Conservation (phyloP, 2,797 vertebrate species). For the Sebastolobus altivelis region DNA sequence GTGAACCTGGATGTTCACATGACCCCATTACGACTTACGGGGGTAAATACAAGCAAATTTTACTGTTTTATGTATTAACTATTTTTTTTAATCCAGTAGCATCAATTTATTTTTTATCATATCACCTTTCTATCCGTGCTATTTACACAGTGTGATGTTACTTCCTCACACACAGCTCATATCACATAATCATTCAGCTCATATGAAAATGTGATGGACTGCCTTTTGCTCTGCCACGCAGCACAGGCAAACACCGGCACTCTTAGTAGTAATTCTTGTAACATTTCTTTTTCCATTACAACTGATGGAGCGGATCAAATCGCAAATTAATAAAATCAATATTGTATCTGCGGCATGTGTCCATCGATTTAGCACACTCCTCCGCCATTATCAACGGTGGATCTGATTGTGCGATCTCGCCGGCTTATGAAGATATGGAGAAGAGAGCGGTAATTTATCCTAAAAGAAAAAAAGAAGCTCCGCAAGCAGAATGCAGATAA, state of each 20-base stretch:
- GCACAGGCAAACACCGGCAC: conserved; percentile 24
- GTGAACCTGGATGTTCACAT: conserved; percentile 14
- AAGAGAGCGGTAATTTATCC: conserved; percentile 55
- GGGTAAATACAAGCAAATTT: conserved; percentile 6
- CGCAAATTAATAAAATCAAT: conserved; percentile 79
- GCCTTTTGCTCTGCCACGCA: conserved; percentile 22
- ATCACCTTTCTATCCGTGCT: conserved; percentile 17
- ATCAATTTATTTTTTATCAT: conserved; percentile 22
- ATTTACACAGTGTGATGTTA: conserved; percentile 4
- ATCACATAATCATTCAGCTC: conserved; percentile 57
- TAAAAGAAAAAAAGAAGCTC: conserved; percentile 31
- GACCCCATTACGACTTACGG: conserved; percentile 4
- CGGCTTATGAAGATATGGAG: conserved; percentile 53
- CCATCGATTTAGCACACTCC: conserved; percentile 68
- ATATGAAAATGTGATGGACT: conserved; percentile 60
- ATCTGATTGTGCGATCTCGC: conserved; percentile 53
- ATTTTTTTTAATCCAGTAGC: conserved; percentile 1
- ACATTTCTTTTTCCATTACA: conserved; percentile 47
- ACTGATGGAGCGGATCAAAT: conserved; percentile 74
- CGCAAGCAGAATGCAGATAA: conserved; percentile 53
- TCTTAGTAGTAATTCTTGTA: conserved; percentile 40
- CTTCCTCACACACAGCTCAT: conserved; percentile 31
- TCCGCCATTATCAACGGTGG: conserved; percentile 46
- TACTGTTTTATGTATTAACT: background rate
- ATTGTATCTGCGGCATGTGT: conserved; percentile 60